phyloP scores from a whole-genome alignment of 2,113 vertebrate species.

The Bos taurus region DNA sequence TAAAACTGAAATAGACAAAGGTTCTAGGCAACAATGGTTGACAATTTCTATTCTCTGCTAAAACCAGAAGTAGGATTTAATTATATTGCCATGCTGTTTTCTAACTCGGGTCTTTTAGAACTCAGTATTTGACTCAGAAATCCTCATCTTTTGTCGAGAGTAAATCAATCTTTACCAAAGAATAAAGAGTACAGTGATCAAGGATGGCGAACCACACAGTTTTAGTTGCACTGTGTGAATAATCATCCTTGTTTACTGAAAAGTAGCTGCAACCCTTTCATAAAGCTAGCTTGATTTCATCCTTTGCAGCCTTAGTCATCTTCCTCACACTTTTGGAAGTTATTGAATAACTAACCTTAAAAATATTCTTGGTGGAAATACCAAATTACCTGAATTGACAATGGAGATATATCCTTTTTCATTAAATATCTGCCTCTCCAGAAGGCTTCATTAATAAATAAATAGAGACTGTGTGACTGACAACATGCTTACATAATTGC shows the following conservation, averaged over 20 bases:
- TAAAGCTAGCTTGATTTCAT: background rate
- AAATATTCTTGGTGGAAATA: background rate
- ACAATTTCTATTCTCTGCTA: background rate
- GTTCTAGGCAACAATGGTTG: background rate
- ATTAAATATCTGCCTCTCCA: background rate
- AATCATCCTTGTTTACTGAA: background rate
- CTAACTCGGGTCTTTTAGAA: background rate
- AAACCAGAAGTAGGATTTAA: background rate
- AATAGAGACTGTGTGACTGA: background rate
- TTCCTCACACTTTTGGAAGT: background rate
- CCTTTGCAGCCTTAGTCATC: background rate
- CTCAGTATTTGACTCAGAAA: background rate
- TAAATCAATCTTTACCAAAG: background rate
- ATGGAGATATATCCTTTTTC: background rate
- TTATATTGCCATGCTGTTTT: background rate
- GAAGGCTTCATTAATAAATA: background rate
- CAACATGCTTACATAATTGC: background rate
- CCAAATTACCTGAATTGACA: background rate
- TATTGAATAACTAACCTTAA: background rate
- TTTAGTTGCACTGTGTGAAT: background rate
- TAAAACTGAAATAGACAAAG: constrained; percentile 2
- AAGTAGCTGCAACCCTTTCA: background rate
- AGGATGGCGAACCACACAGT: background rate
- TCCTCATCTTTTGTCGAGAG: background rate
- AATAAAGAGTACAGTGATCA: background rate